Base-by-base conservation (phyloP, 2,113 vertebrate species). In the Aptenodytes forsteri region DNA sequence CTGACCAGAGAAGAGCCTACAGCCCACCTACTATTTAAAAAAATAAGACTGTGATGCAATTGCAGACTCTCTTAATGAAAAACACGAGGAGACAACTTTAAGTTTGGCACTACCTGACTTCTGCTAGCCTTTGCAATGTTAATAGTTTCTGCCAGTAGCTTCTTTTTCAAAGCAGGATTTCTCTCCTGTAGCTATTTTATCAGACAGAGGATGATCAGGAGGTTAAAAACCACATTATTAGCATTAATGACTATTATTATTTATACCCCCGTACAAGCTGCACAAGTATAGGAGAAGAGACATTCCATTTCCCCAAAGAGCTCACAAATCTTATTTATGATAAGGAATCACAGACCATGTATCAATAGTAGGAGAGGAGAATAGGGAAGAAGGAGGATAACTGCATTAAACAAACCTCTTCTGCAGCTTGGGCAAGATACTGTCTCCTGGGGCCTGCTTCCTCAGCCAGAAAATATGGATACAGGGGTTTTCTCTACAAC, bases 191-290 rank as follows among this genome's bases (percentile, higher is more conserved):
- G 78, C 40, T 91, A 47, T 91, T 93, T 93, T 70, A 76, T 76
- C 82, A 92, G 73, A 22, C 34, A 93, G 90, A 77, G 78, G 70
- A 85, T 91, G 73, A 94, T 62, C 91, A 65, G 73, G 78, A 96
- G 93, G 89, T 96, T 97, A 96, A 97, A 96, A 93, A 11, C 1
- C 71, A 94, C 56, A 87, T 96, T 87, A 96, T 96, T 96, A 95
- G 56, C 95, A 92, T 93, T 95, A 96, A 95, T 95, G 90, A 82
- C 93, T 91, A 79, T 92, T 97, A 97, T 97, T 96, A 96, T 96
- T 96, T 95, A 96, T 95, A 87, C 52, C 15, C 47, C 13, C 81
- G 19, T 84, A 61, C 21, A 69, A 84, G 81, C 54, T 89, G 73
- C 65, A 87, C 47, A 85, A 76, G 87, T 90, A 34, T 46, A 87